A percentile compares a stretch with the other conserved stretches of the same genome.
Conservation (phyloP, 1,140 invertebrate species). For the Macrotrachela quadricornifera region DNA sequence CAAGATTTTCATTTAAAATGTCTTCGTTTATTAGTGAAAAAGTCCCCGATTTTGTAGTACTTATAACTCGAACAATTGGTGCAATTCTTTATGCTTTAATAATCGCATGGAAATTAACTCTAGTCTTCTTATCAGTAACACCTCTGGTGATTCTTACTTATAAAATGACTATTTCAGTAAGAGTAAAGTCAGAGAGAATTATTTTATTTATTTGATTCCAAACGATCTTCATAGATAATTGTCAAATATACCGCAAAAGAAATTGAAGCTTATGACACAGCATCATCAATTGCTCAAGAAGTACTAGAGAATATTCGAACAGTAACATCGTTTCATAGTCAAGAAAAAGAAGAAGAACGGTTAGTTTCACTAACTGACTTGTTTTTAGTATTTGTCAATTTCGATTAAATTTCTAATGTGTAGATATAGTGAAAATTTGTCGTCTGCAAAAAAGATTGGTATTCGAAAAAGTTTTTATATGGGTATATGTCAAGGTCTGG, state of each 20-base stretch:
- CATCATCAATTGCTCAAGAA: conserved; percentile 28
- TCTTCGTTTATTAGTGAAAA: neutral
- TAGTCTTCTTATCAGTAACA: conserved; percentile 22
- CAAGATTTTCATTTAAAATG: no score
- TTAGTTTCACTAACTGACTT: no score
- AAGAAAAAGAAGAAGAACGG: no score
- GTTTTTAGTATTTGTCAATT: no score
- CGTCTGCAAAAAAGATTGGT: conserved; percentile 22
- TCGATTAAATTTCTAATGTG: no score
- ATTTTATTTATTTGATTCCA: no score
- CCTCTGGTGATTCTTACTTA: conserved; percentile 13
- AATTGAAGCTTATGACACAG: conserved; percentile 22
- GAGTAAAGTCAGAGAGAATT: no score
- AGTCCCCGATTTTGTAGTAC: neutral
- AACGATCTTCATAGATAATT: neutral
- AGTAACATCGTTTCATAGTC: conserved; percentile 21
- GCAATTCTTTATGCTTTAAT: conserved; percentile 15
- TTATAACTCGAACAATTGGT: neutral
- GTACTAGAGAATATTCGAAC: conserved; percentile 25
- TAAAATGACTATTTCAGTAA: neutral
- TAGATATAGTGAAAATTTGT: no score
- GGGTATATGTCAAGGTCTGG: neutral
- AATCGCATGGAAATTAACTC: conserved; percentile 24
- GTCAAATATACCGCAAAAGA: conserved; percentile 14
- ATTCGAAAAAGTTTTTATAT: conserved; percentile 9